A percentile compares a stretch with the other conserved stretches of the same genome.
These are phyloP conservation scores for Opisthograptis luteolata DNA, from an alignment of 2,888 invertebrate species.

Conservation along the genomic window DNA sequence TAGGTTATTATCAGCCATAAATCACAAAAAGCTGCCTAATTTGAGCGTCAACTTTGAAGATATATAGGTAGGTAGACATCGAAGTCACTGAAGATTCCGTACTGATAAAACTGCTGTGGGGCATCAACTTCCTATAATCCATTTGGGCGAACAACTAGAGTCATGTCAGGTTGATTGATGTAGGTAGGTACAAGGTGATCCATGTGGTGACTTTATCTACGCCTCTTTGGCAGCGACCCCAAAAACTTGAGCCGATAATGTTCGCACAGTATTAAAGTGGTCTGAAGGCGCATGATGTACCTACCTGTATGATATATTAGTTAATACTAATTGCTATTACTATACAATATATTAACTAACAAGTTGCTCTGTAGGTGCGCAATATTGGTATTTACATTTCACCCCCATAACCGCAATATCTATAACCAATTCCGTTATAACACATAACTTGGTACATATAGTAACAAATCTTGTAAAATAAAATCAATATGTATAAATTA, in stretches of 20 bases:
- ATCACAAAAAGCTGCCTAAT: too few relatives aligned
- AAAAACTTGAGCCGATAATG: constrained; percentile 61
- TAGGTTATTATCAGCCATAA: too few relatives aligned
- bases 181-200: constrained; percentile 65
- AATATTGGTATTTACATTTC: neutral
- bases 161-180: constrained; percentile 82
- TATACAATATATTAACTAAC: neutral
- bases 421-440: neutral
- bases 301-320: constrained; percentile 9
- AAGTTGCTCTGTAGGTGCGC: neutral
- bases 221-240: constrained; percentile 61
- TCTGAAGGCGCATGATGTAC: constrained; percentile 14
- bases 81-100: constrained; percentile 21
- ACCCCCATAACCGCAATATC: neutral
- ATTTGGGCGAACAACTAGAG: constrained; percentile 80
- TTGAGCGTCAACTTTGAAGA: too few relatives aligned
- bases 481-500: too few relatives aligned
- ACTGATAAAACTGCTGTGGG: constrained; percentile 44
- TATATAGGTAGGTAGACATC: neutral
- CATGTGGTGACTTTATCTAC: constrained; percentile 72
- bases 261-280: constrained; percentile 49
- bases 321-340: too few relatives aligned
- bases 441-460: too few relatives aligned
- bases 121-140: constrained; percentile 79
- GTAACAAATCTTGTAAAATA: neutral